phyloP scores from a whole-genome alignment of 2,888 invertebrate species.

The Anodontia alba region DNA sequence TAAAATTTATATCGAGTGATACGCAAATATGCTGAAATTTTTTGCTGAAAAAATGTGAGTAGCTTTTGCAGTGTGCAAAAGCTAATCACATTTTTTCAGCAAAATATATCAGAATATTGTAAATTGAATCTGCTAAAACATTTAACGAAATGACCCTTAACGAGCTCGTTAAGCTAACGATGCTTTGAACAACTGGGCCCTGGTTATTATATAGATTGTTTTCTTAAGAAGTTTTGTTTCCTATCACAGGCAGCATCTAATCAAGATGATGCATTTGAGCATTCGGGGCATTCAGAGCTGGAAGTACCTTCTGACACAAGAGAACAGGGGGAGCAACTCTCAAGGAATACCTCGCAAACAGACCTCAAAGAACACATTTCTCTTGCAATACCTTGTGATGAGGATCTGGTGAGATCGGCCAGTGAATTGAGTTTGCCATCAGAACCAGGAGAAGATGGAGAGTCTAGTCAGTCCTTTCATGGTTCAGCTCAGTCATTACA shows the following conservation, averaged over 20 bases:
- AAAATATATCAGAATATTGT: no score
- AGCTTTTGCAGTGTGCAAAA: no score
- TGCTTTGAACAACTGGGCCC: no score
- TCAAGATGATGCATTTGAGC: slow-evolving; percentile 22
- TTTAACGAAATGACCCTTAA: no score
- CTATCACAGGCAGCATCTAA: background rate
- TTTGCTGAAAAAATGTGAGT: no score
- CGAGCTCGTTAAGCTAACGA: no score
- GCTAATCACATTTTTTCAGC: no score
- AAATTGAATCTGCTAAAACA: no score
- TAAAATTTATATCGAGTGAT: no score
- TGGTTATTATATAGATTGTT: no score
- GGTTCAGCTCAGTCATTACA: slow-evolving; percentile 41
- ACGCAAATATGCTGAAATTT: no score
- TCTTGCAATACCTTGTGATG: slow-evolving; percentile 46
- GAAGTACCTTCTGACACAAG: background rate
- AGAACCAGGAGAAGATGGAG: slow-evolving; percentile 54
- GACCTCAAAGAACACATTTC: slow-evolving; percentile 55
- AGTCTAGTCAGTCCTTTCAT: slow-evolving; percentile 40
- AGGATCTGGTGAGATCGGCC: slow-evolving; percentile 51
- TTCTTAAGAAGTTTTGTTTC: background rate
- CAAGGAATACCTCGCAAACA: slow-evolving; percentile 30
- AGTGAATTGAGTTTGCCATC: slow-evolving; percentile 68
- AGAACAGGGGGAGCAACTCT: slow-evolving; percentile 12
- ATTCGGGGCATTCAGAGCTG: background rate